phyloP scores from a whole-genome alignment of 1,140 invertebrate genomes.

The Cydia fagiglandana region DNA sequence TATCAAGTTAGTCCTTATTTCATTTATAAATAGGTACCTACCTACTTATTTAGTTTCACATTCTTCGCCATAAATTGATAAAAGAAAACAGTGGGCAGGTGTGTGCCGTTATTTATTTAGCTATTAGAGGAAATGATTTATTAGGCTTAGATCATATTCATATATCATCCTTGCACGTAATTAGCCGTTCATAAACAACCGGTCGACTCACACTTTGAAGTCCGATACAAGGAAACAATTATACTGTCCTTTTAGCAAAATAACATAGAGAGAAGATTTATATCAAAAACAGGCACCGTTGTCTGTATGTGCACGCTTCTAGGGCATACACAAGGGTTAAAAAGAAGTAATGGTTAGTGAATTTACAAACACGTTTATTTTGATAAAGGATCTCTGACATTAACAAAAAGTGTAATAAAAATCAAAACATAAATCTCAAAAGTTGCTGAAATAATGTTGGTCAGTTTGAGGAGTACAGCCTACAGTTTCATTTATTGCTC shows the following conservation, averaged over 20 bases:
- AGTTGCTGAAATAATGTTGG: too few species aligned
- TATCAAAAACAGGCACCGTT: background rate
- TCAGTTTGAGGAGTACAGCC: too few species aligned
- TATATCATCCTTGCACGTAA: conserved; percentile 19
- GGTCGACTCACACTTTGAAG: background rate
- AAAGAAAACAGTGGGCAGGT: background rate
- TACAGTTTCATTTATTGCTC: too few species aligned
- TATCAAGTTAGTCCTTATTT: too few species aligned
- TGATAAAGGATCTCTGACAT: too few species aligned
- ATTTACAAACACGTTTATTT: too few species aligned
- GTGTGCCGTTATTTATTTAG: background rate
- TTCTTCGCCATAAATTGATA: background rate
- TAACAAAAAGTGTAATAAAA: too few species aligned
- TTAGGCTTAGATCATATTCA: background rate
- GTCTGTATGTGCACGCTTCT: background rate
- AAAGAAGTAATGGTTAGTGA: background rate
- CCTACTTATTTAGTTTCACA: background rate
- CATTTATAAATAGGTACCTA: background rate
- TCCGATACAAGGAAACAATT: conserved; percentile 7
- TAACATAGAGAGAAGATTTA: background rate
- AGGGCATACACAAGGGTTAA: background rate
- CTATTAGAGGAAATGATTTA: conserved; percentile 8
- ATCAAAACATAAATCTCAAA: too few species aligned
- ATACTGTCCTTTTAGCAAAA: background rate
- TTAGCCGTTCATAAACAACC: background rate